A percentile compares a stretch with the other conserved stretches of the same genome.
phyloP scores from a whole-genome alignment of 30 jellyfish, hydroid and myxozoan genomes.

The Pelagia noctiluca region DNA sequence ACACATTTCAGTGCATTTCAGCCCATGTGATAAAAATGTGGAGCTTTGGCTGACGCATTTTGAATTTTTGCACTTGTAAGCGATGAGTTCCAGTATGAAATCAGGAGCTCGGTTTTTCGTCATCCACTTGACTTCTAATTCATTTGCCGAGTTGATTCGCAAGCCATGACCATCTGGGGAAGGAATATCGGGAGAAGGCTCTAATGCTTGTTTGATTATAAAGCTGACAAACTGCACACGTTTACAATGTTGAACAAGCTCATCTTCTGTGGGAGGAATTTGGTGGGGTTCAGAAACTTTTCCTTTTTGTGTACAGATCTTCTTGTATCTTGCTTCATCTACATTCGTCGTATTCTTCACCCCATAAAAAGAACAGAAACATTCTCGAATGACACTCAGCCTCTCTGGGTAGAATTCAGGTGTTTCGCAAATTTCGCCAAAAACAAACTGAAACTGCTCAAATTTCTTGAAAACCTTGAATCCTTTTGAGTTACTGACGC shows the following conservation, averaged over 20 bases:
- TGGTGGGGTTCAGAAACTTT: slow-evolving; percentile 66
- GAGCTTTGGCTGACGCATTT: slow-evolving; percentile 38
- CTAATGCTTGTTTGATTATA: slow-evolving; percentile 52
- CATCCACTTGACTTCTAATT: background rate
- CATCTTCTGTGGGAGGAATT: slow-evolving; percentile 65
- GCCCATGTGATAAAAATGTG: slow-evolving; percentile 26
- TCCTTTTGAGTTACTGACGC: slow-evolving; percentile 32
- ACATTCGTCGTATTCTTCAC: slow-evolving; percentile 10
- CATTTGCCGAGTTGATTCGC: slow-evolving; percentile 1
- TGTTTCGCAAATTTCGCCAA: slow-evolving; percentile 11
- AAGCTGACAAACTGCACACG: slow-evolving; percentile 42
- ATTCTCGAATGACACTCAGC: slow-evolving; percentile 8
- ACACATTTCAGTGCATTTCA: slow-evolving; percentile 35
- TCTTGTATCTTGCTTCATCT: slow-evolving; percentile 52
- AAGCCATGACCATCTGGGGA: slow-evolving; percentile 74
- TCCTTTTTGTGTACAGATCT: slow-evolving; percentile 32
- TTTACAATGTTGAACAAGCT: background rate
- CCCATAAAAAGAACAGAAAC: slow-evolving; percentile 57
- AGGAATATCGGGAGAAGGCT: slow-evolving; percentile 35
- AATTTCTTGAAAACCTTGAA: slow-evolving; percentile 6
- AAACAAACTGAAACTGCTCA: slow-evolving; percentile 27
- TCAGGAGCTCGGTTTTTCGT: slow-evolving; percentile 64
- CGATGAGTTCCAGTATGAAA: slow-evolving; percentile 9
- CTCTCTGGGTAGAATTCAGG: slow-evolving; percentile 23
- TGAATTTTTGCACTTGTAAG: slow-evolving; percentile 42